Evolutionary conservation across 2,888 invertebrate genomes (phyloP).

Genomic region (Chydorus sphaericus): DNA sequence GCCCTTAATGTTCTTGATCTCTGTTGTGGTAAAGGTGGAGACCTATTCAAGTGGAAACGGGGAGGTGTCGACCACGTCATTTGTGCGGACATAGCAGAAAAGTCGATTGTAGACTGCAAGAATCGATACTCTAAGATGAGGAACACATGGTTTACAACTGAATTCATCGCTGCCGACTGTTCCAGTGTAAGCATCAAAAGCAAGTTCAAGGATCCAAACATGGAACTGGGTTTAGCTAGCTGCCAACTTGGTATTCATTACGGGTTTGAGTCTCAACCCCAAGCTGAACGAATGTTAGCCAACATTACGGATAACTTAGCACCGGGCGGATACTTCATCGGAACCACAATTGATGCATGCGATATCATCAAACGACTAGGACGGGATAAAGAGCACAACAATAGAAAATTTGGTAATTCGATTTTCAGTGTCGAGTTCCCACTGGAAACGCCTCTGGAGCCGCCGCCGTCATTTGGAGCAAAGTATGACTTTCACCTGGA

Average conservation of each 20-base stretch:
- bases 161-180: no score
- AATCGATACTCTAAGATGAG: no score
- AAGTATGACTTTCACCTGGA: constrained; percentile 92
- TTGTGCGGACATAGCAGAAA: no score
- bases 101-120: no score
- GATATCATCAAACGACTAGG: constrained; percentile 53
- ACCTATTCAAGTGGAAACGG: no score
- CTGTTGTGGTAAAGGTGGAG: no score
- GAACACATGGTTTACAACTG: no score
- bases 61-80: no score
- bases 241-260: constrained; percentile 99
- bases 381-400: constrained; percentile 22
- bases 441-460: constrained; percentile 34
- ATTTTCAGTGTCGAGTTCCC: constrained; percentile 59
- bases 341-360: constrained; percentile 86
- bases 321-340: constrained; percentile 88
- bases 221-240: constrained; percentile 75
- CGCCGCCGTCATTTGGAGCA: constrained; percentile 73
- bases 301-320: constrained; percentile 82
- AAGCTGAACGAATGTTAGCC: constrained; percentile 79
- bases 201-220: no score
- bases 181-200: no score
- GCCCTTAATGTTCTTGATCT: no score
- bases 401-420: constrained; percentile 52
- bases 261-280: constrained; percentile 72